These are phyloP conservation scores for Geodia barretti DNA, from an alignment of 37 sponge, comb jelly and placozoan species.

Conservation along the genomic window DNA sequence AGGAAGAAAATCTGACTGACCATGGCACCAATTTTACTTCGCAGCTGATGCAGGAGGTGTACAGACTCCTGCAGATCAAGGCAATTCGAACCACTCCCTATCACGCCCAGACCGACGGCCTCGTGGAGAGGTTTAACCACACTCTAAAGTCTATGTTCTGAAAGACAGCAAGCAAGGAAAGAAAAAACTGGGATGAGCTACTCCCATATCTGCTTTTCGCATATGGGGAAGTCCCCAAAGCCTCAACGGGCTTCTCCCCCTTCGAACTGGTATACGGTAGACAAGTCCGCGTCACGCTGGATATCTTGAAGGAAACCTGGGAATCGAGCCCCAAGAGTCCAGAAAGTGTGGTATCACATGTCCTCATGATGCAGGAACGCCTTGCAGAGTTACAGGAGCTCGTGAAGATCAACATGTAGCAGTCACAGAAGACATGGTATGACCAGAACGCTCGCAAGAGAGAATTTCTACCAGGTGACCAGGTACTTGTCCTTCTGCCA, in stretches of 20 bases:
- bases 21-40: conserved; percentile 60
- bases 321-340: neutral
- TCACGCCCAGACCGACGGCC: conserved; percentile 48
- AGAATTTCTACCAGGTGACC: conserved; percentile 16
- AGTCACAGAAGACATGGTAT: conserved; percentile 43
- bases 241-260: conserved; percentile 43
- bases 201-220: conserved; percentile 58
- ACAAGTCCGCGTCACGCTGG: conserved; percentile 43
- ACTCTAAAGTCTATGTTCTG: conserved; percentile 43
- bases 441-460: conserved; percentile 15
- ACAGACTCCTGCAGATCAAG: conserved; percentile 15
- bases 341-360: conserved; percentile 34
- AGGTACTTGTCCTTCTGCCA: conserved; percentile 30
- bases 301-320: conserved; percentile 59
- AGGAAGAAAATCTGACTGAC: conserved; percentile 52
- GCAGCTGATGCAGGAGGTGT: conserved; percentile 24
- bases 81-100: conserved; percentile 38
- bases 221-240: conserved; percentile 53
- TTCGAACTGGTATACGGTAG: conserved; percentile 65
- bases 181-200: conserved; percentile 48
- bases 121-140: conserved; percentile 44
- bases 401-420: conserved; percentile 15
- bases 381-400: conserved; percentile 7
- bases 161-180: conserved; percentile 4
- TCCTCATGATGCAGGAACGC: conserved; percentile 24